These are phyloP conservation scores for Octomys mimax DNA, from an alignment of 2,797 vertebrate species.

Conservation along the genomic window DNA sequence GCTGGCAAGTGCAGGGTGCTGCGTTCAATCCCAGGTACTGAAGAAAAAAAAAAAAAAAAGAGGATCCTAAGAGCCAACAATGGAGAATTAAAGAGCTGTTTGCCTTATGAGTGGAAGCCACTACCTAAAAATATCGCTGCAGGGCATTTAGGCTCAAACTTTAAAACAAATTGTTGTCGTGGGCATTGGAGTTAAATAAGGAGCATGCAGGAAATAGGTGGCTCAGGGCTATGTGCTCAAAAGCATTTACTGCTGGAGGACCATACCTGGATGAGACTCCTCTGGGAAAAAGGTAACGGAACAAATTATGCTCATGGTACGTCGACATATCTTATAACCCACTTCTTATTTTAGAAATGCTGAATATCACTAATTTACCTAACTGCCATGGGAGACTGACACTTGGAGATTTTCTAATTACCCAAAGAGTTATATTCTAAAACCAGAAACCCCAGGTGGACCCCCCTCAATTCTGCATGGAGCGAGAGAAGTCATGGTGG, in stretches of 20 bases:
- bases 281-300: conserved; percentile 83
- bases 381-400: conserved; percentile 86
- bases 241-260: conserved; percentile 41
- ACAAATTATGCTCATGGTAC: conserved; percentile 84
- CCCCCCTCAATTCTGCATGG: conserved; percentile 80
- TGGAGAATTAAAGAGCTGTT: conserved; percentile 66
- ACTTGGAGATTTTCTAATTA: conserved; percentile 86
- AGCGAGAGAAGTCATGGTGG: conserved; percentile 41
- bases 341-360: conserved; percentile 90
- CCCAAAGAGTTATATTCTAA: conserved; percentile 83
- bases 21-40: no score
- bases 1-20: no score
- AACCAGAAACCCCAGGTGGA: conserved; percentile 86
- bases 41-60: background rate
- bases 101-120: conserved; percentile 71
- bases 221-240: background rate
- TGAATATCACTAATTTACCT: conserved; percentile 88
- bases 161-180: conserved; percentile 75
- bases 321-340: conserved; percentile 85
- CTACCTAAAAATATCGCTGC: conserved; percentile 67
- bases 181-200: conserved; percentile 73
- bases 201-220: conserved; percentile 70
- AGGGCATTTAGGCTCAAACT: conserved; percentile 63
- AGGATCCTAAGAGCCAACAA: conserved; percentile 31
- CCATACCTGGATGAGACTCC: conserved; percentile 70